These are phyloP conservation scores for Thymallus thymallus DNA, from an alignment of 2,113 vertebrate species.

Conservation along the genomic window DNA sequence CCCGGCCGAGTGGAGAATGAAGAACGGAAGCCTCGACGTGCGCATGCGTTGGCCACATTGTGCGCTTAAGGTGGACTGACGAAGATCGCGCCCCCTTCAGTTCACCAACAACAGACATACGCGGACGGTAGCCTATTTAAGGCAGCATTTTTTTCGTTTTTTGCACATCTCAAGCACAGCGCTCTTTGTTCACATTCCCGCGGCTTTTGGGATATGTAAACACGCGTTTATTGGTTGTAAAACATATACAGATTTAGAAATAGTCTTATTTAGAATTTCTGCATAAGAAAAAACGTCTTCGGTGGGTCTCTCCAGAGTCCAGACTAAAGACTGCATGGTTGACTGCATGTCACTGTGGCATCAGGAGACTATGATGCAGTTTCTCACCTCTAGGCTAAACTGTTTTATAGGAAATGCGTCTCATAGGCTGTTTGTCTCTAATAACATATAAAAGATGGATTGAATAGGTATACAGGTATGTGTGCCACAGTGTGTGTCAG, in stretches of 20 bases:
- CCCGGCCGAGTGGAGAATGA: conserved; percentile 67
- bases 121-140: conserved; percentile 61
- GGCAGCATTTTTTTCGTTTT: conserved; percentile 59
- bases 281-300: neutral
- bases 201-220: neutral
- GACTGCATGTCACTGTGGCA: neutral
- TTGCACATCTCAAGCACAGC: conserved; percentile 21
- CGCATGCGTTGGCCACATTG: conserved; percentile 67
- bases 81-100: conserved; percentile 44
- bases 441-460: too few relatives aligned
- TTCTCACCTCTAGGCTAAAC: neutral
- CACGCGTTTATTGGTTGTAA: neutral
- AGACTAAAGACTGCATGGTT: neutral
- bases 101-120: conserved; percentile 25
- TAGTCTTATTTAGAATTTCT: neutral
- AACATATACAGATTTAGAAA: neutral
- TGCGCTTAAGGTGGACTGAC: conserved; percentile 77
- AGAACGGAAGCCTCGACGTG: conserved; percentile 71
- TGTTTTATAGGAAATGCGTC: neutral
- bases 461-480: too few relatives aligned
- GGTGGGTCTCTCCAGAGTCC: neutral
- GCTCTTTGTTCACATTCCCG: conserved; percentile 59
- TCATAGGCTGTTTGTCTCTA: neutral
- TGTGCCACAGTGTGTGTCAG: too few relatives aligned
- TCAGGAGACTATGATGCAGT: neutral